Evolutionary conservation across 1,140 invertebrate species (phyloP).

Genomic region (Drosophila lacertosa): DNA sequence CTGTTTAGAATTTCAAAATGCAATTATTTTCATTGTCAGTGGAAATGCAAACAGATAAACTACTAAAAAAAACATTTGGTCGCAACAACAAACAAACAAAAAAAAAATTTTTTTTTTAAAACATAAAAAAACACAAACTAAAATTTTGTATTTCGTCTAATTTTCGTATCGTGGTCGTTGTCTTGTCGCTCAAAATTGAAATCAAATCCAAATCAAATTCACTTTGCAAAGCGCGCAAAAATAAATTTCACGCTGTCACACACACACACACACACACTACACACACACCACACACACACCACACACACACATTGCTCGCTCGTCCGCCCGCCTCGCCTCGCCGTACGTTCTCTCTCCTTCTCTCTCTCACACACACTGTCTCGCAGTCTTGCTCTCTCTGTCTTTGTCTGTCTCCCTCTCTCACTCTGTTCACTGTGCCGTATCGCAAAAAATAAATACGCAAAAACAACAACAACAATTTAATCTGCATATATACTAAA

Average conservation of each 20-base stretch:
- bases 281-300: constrained; percentile 23
- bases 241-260: constrained; percentile 59
- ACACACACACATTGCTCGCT: constrained; percentile 46
- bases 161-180: constrained; percentile 52
- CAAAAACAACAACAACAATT: constrained; percentile 46
- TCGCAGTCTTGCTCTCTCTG: constrained; percentile 15
- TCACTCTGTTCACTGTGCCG: constrained; percentile 28
- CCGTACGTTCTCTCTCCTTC: constrained; percentile 13
- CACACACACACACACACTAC: constrained; percentile 26
- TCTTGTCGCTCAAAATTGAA: constrained; percentile 36
- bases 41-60: constrained; percentile 16
- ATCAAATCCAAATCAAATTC: constrained; percentile 48
- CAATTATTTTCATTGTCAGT: constrained; percentile 38
- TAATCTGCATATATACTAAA: constrained; percentile 76
- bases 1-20: not conserved
- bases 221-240: constrained; percentile 33
- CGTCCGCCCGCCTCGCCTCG: constrained; percentile 51
- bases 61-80: constrained; percentile 9
- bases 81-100: constrained; percentile 2
- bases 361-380: too few species aligned
- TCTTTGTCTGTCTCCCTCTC: constrained; percentile 25
- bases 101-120: too few species aligned
- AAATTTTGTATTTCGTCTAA: constrained; percentile 44
- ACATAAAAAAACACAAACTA: constrained; percentile 20
- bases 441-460: constrained; percentile 44